Conservation (phyloP, 2,797 vertebrate genomes). For the Sparidentex hasta region DNA sequence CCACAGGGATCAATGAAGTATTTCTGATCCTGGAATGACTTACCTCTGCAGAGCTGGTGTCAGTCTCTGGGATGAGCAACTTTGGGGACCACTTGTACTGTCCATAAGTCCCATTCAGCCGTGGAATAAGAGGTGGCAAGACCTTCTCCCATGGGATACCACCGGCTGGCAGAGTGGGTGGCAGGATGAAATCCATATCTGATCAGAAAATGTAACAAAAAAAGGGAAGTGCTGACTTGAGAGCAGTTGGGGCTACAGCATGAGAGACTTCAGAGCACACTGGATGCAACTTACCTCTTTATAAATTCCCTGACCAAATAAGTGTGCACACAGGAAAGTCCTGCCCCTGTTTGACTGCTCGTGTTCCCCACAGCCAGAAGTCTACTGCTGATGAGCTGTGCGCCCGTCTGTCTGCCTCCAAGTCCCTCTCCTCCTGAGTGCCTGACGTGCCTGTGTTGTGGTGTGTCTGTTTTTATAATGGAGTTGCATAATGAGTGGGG, state of each 20-base stretch:
- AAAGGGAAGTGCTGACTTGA: not conserved
- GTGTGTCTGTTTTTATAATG: constrained; percentile 62
- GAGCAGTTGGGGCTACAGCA: constrained; percentile 1
- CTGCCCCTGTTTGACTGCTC: constrained; percentile 21
- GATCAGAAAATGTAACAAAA: not conserved
- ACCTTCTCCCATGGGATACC: constrained; percentile 85
- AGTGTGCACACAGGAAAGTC: constrained; percentile 5
- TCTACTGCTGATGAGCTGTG: not conserved
- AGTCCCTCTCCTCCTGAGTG: constrained; percentile 7
- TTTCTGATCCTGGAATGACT: constrained; percentile 7
- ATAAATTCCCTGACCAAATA: constrained; percentile 40
- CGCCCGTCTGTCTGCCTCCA: constrained; percentile 43
- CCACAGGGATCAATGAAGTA: too few species aligned
- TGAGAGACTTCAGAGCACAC: not conserved
- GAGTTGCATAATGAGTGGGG: constrained; percentile 75
- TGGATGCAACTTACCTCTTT: constrained; percentile 45
- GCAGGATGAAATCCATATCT: constrained; percentile 85
- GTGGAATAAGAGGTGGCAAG: constrained; percentile 82
- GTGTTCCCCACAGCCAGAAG: not conserved
- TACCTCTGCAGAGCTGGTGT: constrained; percentile 80
- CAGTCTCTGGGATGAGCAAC: constrained; percentile 77
- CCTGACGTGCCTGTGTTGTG: constrained; percentile 25
- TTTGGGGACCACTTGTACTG: constrained; percentile 76
- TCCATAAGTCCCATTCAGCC: constrained; percentile 76
- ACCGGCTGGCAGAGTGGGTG: constrained; percentile 65